Base-by-base conservation (phyloP, 2,113 vertebrate species). In the Lepus europaeus region DNA sequence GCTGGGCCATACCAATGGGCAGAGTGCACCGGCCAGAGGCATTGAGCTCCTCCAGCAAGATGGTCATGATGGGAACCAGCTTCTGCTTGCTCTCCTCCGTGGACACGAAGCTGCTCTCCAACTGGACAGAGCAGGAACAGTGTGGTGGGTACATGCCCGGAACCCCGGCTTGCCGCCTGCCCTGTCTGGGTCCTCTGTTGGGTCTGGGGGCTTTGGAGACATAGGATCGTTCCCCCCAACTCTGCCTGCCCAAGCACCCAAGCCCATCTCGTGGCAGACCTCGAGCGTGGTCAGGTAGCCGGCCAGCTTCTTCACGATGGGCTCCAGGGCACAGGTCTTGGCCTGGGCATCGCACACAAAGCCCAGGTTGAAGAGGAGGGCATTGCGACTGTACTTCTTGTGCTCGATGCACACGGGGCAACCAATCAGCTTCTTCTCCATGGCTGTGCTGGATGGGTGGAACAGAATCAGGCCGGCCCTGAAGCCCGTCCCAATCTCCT, bases 361-460 rank as follows among this genome's bases (percentile, higher is more conserved):
- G 86, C 99, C 99, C 39, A 99, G 98, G 96, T 99, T 99, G 98
- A 99, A 99, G 76, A 99, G 99, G 94, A 99, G 98, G 12, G 99
- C 99, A 0, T 99, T 99, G 33, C 99, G 97, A 91, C 99, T 99
- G 97, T 99, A 99, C 93, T 99, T 99, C 97, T 99, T 99, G 97
- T 99, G 99, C 93, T 99, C 99, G 0, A 99, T 99, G 97, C 99
- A 99, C 78, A 99, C 99, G 0, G 99, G 99, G 96, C 99, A 99
- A 23, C 99, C 99, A 0, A 99, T 99, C 78, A 99, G 98, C 97
- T 99, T 99, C 97, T 99, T 99, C 66, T 99, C 99, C 99, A 99
- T 99, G 20, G 99, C 99, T 0, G 99, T 99, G 80, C 99, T 99
- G 84, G 0, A 93, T 27, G 1, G 49, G 64, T 77, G 78, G 45